Percentiles rank a stretch among this genome's conserved stretches.
phyloP scores from a whole-genome alignment of 1,140 invertebrate species.

The Tetraneura akinire region DNA sequence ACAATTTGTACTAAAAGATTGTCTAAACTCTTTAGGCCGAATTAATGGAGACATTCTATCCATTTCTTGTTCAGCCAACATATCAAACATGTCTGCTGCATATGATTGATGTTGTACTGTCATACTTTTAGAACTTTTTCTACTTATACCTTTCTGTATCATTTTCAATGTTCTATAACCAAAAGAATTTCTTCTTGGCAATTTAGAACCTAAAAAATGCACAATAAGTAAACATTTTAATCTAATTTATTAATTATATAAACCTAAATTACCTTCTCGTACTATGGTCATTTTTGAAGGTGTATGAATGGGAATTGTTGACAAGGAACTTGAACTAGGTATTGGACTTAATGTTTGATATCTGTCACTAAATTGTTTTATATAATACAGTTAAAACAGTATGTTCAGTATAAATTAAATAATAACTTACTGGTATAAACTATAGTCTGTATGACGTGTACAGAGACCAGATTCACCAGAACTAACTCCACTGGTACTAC shows the following conservation, averaged over 20 bases:
- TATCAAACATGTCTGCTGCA: conserved; percentile 53
- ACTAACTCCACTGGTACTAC: conserved; percentile 76
- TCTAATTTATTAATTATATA: neutral
- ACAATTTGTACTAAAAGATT: conserved; percentile 37
- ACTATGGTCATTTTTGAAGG: conserved; percentile 61
- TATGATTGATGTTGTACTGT: conserved; percentile 56
- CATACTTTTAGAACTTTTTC: conserved; percentile 62
- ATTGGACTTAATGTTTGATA: conserved; percentile 76
- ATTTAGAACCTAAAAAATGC: conserved; percentile 49
- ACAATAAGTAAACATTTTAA: neutral
- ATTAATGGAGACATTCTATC: conserved; percentile 55
- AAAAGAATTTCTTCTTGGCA: conserved; percentile 57
- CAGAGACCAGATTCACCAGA: conserved; percentile 68
- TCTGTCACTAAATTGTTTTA: conserved; percentile 51
- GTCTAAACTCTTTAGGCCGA: conserved; percentile 52
- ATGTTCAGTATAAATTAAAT: no score
- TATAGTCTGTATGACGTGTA: conserved; percentile 40
- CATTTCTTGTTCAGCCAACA: conserved; percentile 53
- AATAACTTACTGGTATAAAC: conserved; percentile 28
- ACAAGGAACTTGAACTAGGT: conserved; percentile 67
- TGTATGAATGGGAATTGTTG: conserved; percentile 54
- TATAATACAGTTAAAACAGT: conserved; percentile 20
- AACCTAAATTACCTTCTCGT: conserved; percentile 52
- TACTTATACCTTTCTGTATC: conserved; percentile 37
- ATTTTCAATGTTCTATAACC: conserved; percentile 80